phyloP scores from a whole-genome alignment of 2,888 invertebrate species.

The Spisula solida region DNA sequence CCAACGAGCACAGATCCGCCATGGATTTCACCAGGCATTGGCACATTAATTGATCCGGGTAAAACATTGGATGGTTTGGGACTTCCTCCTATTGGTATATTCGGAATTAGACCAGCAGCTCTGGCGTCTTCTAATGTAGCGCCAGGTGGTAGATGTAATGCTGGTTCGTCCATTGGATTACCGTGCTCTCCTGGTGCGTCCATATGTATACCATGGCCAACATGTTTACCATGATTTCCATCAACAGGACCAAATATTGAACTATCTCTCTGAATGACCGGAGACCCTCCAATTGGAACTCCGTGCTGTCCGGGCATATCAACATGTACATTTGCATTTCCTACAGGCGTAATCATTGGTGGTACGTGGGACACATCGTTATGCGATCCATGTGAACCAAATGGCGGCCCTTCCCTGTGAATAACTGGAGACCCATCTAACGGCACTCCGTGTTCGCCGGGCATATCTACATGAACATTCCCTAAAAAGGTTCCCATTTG shows the following conservation, averaged over 20 bases:
- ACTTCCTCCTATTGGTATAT: neutral
- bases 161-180: conserved; percentile 33
- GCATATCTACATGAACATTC: conserved; percentile 38
- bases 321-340: conserved; percentile 16
- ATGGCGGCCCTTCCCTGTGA: conserved; percentile 21
- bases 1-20: conserved; percentile 27
- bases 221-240: conserved; percentile 32
- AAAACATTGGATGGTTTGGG: neutral
- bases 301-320: conserved; percentile 3
- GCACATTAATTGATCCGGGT: neutral
- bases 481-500: neutral
- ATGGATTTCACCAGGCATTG: neutral
- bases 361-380: neutral
- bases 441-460: conserved; percentile 32
- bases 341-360: neutral
- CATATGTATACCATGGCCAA: neutral
- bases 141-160: conserved; percentile 35
- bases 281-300: neutral
- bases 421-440: neutral
- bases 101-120: conserved; percentile 19
- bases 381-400: neutral
- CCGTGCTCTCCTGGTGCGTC: conserved; percentile 41
- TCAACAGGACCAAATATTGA: conserved; percentile 24
- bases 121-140: conserved; percentile 35
- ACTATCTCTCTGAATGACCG: conserved; percentile 38